phyloP scores from a whole-genome alignment of 2,113 vertebrate species.

The Antechinus stuartii region DNA sequence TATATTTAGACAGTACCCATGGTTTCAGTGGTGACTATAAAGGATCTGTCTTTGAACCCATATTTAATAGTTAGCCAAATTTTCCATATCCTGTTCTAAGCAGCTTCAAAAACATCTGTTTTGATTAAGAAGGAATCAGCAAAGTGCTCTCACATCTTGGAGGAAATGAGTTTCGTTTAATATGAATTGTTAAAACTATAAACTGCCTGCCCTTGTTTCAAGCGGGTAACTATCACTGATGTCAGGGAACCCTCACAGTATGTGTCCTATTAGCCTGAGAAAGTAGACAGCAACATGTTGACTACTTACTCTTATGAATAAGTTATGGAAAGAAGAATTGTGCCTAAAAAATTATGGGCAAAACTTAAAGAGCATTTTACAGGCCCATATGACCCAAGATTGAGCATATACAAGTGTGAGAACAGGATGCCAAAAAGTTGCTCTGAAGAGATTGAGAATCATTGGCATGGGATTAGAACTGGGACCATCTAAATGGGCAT shows the following conservation, averaged over 20 bases:
- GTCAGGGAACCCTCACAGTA: slow-evolving; percentile 6
- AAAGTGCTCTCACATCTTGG: slow-evolving; percentile 64
- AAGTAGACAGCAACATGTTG: background rate
- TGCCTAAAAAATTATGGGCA: background rate
- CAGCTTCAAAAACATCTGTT: slow-evolving; percentile 64
- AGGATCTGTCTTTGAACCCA: slow-evolving; percentile 51
- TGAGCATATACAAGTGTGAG: background rate
- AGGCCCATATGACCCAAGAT: background rate
- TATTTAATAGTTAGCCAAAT: slow-evolving; percentile 63
- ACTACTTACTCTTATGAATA: background rate
- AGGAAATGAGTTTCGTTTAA: slow-evolving; percentile 60
- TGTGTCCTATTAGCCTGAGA: background rate
- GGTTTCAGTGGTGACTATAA: slow-evolving; percentile 24
- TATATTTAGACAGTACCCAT: slow-evolving; percentile 50
- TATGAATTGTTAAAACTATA: slow-evolving; percentile 60
- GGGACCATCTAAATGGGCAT: background rate
- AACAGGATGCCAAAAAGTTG: background rate
- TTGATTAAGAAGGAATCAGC: slow-evolving; percentile 68
- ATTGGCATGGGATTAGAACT: background rate
- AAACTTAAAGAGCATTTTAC: background rate
- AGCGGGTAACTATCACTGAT: background rate
- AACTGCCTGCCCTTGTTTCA: slow-evolving; percentile 34
- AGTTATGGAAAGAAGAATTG: background rate
- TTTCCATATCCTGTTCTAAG: slow-evolving; percentile 67
- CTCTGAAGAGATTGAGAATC: background rate